Percentiles rank a stretch among this genome's conserved stretches.
Evolutionary conservation across 2,888 invertebrate genomes (phyloP).

Genomic region (Hymenopus coronatus): DNA sequence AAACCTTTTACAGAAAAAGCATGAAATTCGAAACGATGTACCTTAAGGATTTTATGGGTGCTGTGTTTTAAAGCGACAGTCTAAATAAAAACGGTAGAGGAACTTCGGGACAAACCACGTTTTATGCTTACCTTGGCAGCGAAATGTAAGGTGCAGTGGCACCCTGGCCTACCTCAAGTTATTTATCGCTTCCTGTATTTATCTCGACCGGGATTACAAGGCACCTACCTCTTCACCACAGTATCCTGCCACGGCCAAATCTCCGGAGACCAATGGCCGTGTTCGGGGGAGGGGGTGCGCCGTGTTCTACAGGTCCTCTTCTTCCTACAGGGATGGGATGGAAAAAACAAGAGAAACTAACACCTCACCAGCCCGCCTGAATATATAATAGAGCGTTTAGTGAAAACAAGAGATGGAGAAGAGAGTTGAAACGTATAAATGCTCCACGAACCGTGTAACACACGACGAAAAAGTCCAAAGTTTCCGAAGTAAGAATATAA

Average conservation of each 20-base stretch:
- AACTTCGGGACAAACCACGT: not conserved
- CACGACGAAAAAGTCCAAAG: not conserved
- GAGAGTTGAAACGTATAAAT: not conserved
- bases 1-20: too few species aligned
- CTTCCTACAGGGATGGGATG: not conserved
- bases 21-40: too few species aligned
- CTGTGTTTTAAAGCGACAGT: not conserved
- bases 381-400: not conserved
- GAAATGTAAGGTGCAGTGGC: not conserved
- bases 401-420: not conserved
- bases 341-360: not conserved
- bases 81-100: not conserved
- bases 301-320: not conserved
- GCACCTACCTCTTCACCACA: not conserved
- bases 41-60: too few species aligned
- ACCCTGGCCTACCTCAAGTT: not conserved
- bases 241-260: not conserved
- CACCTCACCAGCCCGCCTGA: not conserved
- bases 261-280: not conserved
- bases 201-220: conserved; percentile 5
- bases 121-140: not conserved
- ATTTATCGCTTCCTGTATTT: conserved; percentile 14
- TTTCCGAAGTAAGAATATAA: not conserved
- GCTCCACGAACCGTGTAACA: not conserved
- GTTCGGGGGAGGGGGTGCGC: not conserved